These are phyloP conservation scores for Rutpela maculata DNA, from an alignment of 2,888 invertebrate species.

Conservation along the genomic window DNA sequence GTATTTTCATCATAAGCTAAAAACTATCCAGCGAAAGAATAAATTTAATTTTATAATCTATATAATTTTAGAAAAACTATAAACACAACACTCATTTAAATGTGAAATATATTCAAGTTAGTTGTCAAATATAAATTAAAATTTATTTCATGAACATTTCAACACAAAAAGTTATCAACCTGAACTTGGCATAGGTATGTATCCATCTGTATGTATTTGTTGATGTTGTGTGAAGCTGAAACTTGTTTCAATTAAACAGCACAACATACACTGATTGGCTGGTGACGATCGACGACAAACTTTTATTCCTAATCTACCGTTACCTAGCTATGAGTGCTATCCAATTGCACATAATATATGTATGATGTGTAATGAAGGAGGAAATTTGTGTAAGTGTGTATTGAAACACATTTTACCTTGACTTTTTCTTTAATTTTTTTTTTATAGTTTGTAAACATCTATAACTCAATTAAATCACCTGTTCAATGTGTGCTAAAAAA, in stretches of 20 bases:
- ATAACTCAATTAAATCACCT: no score
- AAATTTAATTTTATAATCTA: background rate
- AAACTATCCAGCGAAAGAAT: no score
- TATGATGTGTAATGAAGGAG: slow-evolving; percentile 52
- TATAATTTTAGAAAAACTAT: background rate
- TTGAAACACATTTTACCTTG: slow-evolving; percentile 22
- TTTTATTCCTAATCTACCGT: slow-evolving; percentile 39
- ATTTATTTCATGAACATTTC: background rate
- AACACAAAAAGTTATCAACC: slow-evolving; percentile 1
- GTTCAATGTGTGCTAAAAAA: background rate
- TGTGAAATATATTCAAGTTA: background rate
- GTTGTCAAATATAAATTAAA: background rate
- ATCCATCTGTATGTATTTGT: slow-evolving; percentile 11
- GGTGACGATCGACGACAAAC: slow-evolving; percentile 22
- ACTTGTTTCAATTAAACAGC: slow-evolving; percentile 65
- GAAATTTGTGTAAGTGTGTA: slow-evolving; percentile 24
- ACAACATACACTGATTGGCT: slow-evolving; percentile 57
- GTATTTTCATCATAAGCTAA: no score
- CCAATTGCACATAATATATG: slow-evolving; percentile 52
- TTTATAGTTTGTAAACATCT: no score
- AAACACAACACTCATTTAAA: background rate
- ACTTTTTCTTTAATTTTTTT: no score
- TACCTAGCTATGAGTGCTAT: slow-evolving; percentile 59
- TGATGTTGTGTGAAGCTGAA: slow-evolving; percentile 28
- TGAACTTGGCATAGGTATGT: background rate